Evolutionary conservation across 2,113 vertebrate species (phyloP).

Genomic region (Argyrosomus japonicus): DNA sequence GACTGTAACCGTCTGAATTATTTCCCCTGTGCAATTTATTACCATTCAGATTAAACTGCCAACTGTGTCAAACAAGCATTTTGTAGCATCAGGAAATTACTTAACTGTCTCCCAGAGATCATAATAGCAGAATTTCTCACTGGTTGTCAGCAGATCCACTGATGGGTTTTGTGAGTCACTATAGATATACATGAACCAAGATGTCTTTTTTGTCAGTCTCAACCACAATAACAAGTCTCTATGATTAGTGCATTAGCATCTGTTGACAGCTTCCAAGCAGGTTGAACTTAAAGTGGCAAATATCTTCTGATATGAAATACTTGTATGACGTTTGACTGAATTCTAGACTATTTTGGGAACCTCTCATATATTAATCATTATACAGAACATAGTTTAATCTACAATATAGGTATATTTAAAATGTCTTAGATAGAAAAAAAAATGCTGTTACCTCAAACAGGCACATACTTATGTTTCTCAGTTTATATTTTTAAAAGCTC

Average conservation of each 20-base stretch:
- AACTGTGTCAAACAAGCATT: not conserved
- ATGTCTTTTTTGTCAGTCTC: not conserved
- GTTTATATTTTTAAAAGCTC: constrained; percentile 32
- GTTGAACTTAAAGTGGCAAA: not conserved
- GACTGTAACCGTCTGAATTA: not conserved
- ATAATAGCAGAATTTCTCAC: not conserved
- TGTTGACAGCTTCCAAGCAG: not conserved
- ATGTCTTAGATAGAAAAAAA: not conserved
- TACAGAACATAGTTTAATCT: not conserved
- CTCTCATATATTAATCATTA: not conserved
- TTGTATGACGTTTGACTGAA: not conserved
- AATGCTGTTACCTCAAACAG: not conserved
- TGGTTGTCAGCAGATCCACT: not conserved
- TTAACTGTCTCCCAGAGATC: not conserved
- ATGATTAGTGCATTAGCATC: not conserved
- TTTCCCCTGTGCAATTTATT: not conserved
- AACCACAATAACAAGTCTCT: not conserved
- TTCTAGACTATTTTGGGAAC: not conserved
- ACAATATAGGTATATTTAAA: not conserved
- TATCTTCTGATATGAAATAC: not conserved
- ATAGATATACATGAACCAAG: not conserved
- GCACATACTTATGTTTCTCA: not conserved
- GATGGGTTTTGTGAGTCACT: constrained; percentile 6
- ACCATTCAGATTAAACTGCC: not conserved
- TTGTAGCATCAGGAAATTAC: not conserved